phyloP scores from a whole-genome alignment of 2,797 vertebrate genomes.

The Phyllotis vaccarum region DNA sequence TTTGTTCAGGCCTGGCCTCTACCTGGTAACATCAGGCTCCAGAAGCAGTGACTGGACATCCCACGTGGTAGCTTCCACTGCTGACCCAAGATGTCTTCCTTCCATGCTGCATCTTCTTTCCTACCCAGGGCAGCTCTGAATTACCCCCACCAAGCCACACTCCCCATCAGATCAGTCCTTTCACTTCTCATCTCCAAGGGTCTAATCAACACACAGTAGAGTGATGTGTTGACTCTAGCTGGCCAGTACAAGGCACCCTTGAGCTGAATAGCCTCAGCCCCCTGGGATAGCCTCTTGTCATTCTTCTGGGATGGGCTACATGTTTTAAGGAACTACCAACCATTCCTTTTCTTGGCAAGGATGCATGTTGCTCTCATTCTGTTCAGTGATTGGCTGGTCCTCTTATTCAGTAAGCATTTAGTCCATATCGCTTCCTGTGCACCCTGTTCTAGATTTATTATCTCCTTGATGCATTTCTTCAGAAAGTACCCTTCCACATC shows the following conservation, averaged over 20 bases:
- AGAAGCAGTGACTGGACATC: background rate
- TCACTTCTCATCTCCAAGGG: background rate
- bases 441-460: background rate
- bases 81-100: background rate
- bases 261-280: too few species aligned
- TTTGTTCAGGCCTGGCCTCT: background rate
- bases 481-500: background rate
- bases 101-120: background rate
- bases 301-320: background rate
- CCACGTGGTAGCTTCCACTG: too few species aligned
- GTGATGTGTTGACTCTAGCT: background rate
- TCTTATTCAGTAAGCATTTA: background rate
- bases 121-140: background rate
- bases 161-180: background rate
- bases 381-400: background rate
- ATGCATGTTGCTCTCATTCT: background rate
- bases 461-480: background rate
- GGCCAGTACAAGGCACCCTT: background rate
- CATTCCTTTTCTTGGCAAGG: background rate
- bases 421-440: background rate
- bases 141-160: rapidly evolving
- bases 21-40: background rate
- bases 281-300: background rate
- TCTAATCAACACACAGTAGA: background rate
- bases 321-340: background rate